Evolutionary conservation across 1,140 invertebrate genomes (phyloP).

Genomic region (Camponotus floridanus): DNA sequence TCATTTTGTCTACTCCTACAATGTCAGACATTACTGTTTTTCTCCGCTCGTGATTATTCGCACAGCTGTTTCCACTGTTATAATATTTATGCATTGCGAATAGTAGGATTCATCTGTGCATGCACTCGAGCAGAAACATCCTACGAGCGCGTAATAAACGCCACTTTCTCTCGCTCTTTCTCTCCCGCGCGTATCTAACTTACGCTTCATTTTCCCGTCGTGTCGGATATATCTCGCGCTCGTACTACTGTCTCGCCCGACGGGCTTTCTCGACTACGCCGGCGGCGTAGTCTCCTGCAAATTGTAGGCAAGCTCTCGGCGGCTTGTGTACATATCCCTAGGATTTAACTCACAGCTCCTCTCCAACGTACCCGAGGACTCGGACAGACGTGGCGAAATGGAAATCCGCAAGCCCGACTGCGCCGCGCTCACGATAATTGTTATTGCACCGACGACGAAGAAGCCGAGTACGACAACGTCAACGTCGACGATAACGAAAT

Average conservation of each 20-base stretch:
- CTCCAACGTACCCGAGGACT: neutral
- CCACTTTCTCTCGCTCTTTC: slow-evolving; percentile 33
- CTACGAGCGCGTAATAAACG: slow-evolving; percentile 33
- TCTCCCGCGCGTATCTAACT: neutral
- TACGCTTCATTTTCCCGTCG: slow-evolving; percentile 28
- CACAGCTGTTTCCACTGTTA: slow-evolving; percentile 3
- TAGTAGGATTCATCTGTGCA: slow-evolving; percentile 17
- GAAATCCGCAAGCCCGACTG: slow-evolving; percentile 36
- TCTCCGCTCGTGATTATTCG: slow-evolving; percentile 2
- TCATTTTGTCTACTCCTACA: neutral
- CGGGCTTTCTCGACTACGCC: slow-evolving; percentile 32
- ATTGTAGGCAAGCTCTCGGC: slow-evolving; percentile 52
- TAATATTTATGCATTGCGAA: slow-evolving; percentile 9
- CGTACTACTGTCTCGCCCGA: slow-evolving; percentile 28
- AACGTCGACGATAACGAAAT: neutral
- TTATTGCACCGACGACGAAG: slow-evolving; percentile 44
- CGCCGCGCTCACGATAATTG: slow-evolving; percentile 30
- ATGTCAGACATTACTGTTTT: neutral
- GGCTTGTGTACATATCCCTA: slow-evolving; percentile 49
- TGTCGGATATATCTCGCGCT: slow-evolving; percentile 40
- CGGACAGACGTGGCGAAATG: slow-evolving; percentile 51
- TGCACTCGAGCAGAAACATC: neutral
- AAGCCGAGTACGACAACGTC: neutral
- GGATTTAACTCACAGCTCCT: slow-evolving; percentile 46
- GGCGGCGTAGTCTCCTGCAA: slow-evolving; percentile 32